Base-by-base conservation (phyloP, 2,797 vertebrate genomes). In the Bovichtus diacanthus region DNA sequence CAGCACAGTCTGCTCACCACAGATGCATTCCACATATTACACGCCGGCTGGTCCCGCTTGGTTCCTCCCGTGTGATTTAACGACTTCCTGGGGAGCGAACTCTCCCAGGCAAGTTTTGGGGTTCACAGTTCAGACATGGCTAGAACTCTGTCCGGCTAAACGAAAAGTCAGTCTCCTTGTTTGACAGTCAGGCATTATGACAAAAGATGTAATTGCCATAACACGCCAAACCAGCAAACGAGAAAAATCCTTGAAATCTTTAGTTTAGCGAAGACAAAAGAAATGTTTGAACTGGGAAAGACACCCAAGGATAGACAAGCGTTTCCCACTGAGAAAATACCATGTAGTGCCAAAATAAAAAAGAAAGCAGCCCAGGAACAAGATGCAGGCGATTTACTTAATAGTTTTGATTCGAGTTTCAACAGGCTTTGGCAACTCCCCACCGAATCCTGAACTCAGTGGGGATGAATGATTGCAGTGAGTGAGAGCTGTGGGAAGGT, bases 1-100 rank as follows among this genome's bases (percentile, higher is more conserved):
- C 58, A 70, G 63, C 3, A 56, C 43, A 49, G 70, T 75, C 76
- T 78, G 62, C 55, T 53, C 76, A 72, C 70, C 64, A 49, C 31
- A 49, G 27, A 76, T 68, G 58, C 84, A 85, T 88, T 91, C 83
- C 80, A 82, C 73, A 66, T 78, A 62, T 70, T 63, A 77, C 77
- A 80, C 66, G 58, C 56, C 6, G 46, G 43, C 67, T 71, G 36
- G 70, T 78, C 41, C 41, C 13, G 68, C 80, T 83, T 16, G 56
- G 71, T 78, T 74, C 72, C 51, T 43, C 49, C 47, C 53, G 50
- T 80, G 74, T 13, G 47, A 83, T 84, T 90, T 87, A 79, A 83
- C 9, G 8, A 86, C 79, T 90, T 84, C 74, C 82, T 70, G 50
- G 41, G 56, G 66, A 67, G 49, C 13, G 27, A 80, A 61, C 66